Conservation (phyloP, 2,113 vertebrate genomes). For the Osmerus mordax region DNA sequence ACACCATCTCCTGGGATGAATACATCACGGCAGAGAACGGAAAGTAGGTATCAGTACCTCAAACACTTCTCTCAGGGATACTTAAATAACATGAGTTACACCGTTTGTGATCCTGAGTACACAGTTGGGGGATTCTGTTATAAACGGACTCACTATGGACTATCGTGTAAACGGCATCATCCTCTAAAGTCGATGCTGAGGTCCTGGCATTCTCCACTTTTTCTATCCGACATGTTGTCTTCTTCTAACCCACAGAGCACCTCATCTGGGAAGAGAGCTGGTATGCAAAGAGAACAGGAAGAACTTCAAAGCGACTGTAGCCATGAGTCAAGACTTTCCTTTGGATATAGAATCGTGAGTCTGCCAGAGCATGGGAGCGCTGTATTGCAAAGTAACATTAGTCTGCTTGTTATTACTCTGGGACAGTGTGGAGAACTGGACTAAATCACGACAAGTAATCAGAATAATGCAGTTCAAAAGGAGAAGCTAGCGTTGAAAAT, state of each 20-base stretch:
- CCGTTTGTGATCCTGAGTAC: neutral
- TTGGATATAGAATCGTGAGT: constrained; percentile 96
- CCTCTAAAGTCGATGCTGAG: neutral
- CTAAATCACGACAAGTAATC: too few relatives aligned
- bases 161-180: neutral
- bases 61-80: neutral
- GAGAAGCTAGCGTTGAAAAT: too few relatives aligned
- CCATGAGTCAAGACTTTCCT: constrained; percentile 98
- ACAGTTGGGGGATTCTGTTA: too few relatives aligned
- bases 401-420: too few relatives aligned
- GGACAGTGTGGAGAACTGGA: too few relatives aligned
- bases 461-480: too few relatives aligned
- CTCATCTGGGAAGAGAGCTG: constrained; percentile 93
- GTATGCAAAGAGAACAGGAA: constrained; percentile 99
- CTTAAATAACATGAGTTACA: neutral
- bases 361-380: neutral
- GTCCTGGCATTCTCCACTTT: neutral
- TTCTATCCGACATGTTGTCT: neutral
- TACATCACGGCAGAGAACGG: constrained; percentile 95
- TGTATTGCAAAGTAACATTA: too few relatives aligned
- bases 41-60: constrained; percentile 75
- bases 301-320: constrained; percentile 97
- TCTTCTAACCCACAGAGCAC: constrained; percentile 73
- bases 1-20: constrained; percentile 96
- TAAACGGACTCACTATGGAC: neutral